A percentile compares a stretch with the other conserved stretches of the same genome.
Conservation (phyloP, 2,888 invertebrate genomes). For the Lamproptera curius region DNA sequence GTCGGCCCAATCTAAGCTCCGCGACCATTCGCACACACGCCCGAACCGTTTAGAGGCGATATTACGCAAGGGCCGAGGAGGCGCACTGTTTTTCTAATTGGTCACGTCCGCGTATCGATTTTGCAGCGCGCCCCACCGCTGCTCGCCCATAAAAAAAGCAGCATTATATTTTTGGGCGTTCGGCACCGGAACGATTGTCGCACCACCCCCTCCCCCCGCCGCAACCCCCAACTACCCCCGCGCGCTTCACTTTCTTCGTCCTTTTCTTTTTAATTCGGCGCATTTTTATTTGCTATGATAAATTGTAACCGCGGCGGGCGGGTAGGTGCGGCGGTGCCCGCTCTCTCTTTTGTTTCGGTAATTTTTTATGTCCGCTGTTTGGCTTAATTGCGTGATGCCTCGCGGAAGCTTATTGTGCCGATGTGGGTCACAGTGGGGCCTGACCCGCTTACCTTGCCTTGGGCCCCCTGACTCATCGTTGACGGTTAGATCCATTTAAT, state of each 20-base stretch:
- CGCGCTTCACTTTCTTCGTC: conserved; percentile 65
- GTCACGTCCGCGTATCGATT: conserved; percentile 47
- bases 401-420: conserved; percentile 66
- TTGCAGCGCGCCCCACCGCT: conserved; percentile 42
- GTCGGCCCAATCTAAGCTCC: too few species aligned
- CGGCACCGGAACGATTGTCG: conserved; percentile 49
- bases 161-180: conserved; percentile 59
- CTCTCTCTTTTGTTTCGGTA: conserved; percentile 73
- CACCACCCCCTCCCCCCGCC: too few species aligned
- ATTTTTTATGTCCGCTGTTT: conserved; percentile 75
- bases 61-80: conserved; percentile 40
- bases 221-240: too few species aligned
- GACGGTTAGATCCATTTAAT: conserved; percentile 20
- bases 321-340: conserved; percentile 33
- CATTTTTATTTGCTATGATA: conserved; percentile 78
- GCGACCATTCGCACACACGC: conserved; percentile 6
- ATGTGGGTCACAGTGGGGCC: conserved; percentile 63
- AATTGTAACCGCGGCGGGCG: conserved; percentile 61
- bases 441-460: conserved; percentile 58
- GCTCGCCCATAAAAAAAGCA: conserved; percentile 51
- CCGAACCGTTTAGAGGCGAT: conserved; percentile 37
- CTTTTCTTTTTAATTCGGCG: conserved; percentile 75
- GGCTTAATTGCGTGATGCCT: conserved; percentile 71
- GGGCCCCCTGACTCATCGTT: conserved; percentile 19
- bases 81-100: conserved; percentile 41